Percentiles rank a stretch among this genome's conserved stretches.
phyloP scores from a whole-genome alignment of 2,797 vertebrate genomes.

The Coendou prehensilis region DNA sequence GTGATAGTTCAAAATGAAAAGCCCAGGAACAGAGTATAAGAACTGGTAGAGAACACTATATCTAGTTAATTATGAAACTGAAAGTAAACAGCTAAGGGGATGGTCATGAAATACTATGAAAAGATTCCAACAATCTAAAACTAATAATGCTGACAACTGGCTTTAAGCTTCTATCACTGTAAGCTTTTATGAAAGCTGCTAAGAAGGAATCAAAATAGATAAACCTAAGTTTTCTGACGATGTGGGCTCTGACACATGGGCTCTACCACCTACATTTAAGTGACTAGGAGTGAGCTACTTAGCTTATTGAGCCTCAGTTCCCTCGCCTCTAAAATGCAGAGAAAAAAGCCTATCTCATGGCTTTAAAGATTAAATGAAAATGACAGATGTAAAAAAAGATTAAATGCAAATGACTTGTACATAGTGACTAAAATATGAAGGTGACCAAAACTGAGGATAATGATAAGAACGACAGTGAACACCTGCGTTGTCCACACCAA shows the following conservation, averaged over 20 bases:
- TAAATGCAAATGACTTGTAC: neutral
- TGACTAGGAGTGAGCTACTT: neutral
- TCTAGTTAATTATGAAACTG: neutral
- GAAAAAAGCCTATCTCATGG: neutral
- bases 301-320: neutral
- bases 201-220: neutral
- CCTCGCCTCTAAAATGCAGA: neutral
- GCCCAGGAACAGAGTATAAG: neutral
- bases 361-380: slow-evolving; percentile 34
- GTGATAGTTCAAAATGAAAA: neutral
- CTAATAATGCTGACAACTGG: neutral
- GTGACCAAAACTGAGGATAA: neutral
- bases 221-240: neutral
- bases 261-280: neutral
- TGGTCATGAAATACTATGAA: neutral
- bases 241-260: neutral
- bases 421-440: neutral
- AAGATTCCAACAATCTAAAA: neutral
- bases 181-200: neutral
- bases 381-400: neutral
- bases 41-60: neutral
- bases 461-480: neutral
- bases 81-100: neutral
- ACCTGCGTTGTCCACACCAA: too few relatives aligned
- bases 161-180: neutral